Conservation (phyloP, 2,113 vertebrate species). For the Eubucco bourcierii region DNA sequence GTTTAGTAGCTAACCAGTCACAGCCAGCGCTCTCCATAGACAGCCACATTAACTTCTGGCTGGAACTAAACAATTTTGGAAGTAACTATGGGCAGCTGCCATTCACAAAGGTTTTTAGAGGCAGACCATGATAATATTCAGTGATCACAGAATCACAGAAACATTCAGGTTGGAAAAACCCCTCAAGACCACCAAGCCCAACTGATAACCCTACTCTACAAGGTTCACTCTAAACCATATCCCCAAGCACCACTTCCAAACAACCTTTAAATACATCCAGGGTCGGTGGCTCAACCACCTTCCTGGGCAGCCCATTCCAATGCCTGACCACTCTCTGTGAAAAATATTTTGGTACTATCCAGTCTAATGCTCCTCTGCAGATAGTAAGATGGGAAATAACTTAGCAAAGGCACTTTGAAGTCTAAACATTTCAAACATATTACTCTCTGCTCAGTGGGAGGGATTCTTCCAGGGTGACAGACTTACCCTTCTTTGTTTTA, state of each 20-base stretch:
- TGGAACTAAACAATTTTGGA: neutral
- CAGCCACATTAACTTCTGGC: neutral
- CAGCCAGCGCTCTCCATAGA: neutral
- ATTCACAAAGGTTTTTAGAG: neutral
- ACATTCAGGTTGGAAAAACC: no score
- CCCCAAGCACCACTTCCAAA: no score
- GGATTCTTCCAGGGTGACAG: neutral
- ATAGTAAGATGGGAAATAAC: neutral
- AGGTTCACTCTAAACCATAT: no score
- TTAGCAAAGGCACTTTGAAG: neutral
- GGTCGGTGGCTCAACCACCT: no score
- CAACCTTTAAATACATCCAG: no score
- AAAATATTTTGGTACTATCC: no score
- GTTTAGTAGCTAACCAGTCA: neutral
- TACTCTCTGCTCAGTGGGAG: neutral
- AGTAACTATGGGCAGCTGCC: neutral
- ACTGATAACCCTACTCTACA: no score
- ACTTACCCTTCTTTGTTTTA: neutral
- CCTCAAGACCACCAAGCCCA: no score
- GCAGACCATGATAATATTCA: neutral
- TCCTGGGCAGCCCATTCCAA: no score
- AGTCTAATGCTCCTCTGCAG: neutral
- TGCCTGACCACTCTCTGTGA: no score
- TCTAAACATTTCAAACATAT: neutral
- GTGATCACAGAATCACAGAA: no score